phyloP scores from a whole-genome alignment of 1,140 invertebrate genomes.

The Drosophila asahinai region DNA sequence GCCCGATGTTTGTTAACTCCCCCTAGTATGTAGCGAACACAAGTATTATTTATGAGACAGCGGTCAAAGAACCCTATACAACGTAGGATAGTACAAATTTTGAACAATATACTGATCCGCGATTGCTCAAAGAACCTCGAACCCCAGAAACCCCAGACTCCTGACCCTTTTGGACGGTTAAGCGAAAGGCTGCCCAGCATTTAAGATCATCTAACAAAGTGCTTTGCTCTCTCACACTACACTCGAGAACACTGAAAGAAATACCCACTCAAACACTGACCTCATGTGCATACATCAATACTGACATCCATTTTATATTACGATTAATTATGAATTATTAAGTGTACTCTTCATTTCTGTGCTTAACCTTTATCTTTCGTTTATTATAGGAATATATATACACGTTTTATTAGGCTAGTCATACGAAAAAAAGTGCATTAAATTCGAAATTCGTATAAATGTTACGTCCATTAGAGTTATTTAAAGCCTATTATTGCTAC shows the following conservation, averaged over 20 bases:
- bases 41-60: slow-evolving; percentile 74
- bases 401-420: slow-evolving; percentile 78
- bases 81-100: slow-evolving; percentile 80
- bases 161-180: slow-evolving; percentile 32
- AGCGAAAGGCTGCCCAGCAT: slow-evolving; percentile 69
- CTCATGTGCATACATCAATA: slow-evolving; percentile 41
- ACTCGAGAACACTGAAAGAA: slow-evolving; percentile 12
- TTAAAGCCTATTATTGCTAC: slow-evolving; percentile 46
- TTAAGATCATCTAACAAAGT: slow-evolving; percentile 64
- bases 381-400: slow-evolving; percentile 82
- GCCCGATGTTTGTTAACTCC: slow-evolving; percentile 58
- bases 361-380: slow-evolving; percentile 65
- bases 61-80: slow-evolving; percentile 66
- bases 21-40: slow-evolving; percentile 46
- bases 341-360: slow-evolving; percentile 60
- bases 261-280: slow-evolving; percentile 39
- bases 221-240: slow-evolving; percentile 59
- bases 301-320: slow-evolving; percentile 43
- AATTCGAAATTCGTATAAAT: slow-evolving; percentile 69
- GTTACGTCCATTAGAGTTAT: slow-evolving; percentile 76
- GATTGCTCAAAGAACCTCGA: slow-evolving; percentile 65
- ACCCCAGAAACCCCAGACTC: slow-evolving; percentile 13
- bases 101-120: slow-evolving; percentile 66
- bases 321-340: slow-evolving; percentile 49
- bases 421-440: slow-evolving; percentile 74